phyloP scores from a whole-genome alignment of 2,113 vertebrate genomes.

The Phaetusa simplex region DNA sequence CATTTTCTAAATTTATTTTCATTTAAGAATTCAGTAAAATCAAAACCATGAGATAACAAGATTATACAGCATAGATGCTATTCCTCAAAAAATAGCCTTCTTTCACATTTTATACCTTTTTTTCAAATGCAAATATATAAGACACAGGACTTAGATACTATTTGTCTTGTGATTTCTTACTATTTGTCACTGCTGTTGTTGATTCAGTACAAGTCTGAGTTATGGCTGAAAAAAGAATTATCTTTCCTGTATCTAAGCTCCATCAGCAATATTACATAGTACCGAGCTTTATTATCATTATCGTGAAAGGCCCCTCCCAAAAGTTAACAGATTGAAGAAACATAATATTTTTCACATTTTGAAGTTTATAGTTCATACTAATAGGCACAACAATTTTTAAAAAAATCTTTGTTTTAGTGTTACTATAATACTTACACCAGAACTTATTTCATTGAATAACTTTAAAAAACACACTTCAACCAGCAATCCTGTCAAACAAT shows the following conservation, averaged over 20 bases:
- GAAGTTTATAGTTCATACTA: background rate
- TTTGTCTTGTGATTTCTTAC: background rate
- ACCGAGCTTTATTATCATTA: background rate
- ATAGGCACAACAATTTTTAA: background rate
- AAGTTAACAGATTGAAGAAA: background rate
- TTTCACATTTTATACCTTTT: background rate
- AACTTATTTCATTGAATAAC: background rate
- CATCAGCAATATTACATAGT: constrained; percentile 9
- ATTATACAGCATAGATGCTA: background rate
- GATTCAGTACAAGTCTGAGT: background rate
- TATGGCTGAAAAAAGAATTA: background rate
- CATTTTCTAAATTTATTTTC: background rate
- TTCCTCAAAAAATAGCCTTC: background rate
- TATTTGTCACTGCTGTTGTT: constrained; percentile 2
- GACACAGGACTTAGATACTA: constrained; percentile 1
- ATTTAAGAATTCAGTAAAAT: background rate
- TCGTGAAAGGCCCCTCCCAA: accelerated
- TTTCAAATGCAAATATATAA: background rate
- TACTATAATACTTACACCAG: background rate
- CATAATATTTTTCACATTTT: background rate
- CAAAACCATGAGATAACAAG: background rate
- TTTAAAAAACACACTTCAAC: background rate
- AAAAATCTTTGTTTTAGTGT: background rate
- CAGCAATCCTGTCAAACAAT: background rate
- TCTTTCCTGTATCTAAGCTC: background rate